phyloP scores from a whole-genome alignment of 2,797 vertebrate genomes.

The Melanotaenia boesemani region DNA sequence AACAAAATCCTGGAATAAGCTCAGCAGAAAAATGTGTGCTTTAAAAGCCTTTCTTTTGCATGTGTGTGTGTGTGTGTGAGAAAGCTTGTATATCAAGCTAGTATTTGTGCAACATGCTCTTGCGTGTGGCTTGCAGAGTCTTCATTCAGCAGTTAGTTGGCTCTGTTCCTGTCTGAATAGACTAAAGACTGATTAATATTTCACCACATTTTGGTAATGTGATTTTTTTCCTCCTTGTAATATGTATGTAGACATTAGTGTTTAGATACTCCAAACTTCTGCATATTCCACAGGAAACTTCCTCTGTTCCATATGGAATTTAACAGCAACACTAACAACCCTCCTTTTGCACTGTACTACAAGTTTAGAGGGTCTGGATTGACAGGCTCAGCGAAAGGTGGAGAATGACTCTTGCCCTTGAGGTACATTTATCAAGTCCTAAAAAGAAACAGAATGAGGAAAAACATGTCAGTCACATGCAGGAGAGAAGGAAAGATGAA shows the following conservation, averaged over 20 bases:
- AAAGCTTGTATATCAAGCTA: not conserved
- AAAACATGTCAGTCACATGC: constrained; percentile 58
- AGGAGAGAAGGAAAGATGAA: constrained; percentile 21
- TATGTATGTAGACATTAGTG: constrained; percentile 15
- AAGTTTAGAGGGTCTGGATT: constrained; percentile 33
- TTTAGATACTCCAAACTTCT: not conserved
- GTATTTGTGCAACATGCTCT: not conserved
- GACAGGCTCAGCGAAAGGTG: constrained; percentile 20
- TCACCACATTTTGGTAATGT: not conserved
- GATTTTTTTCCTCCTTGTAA: not conserved
- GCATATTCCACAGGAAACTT: constrained; percentile 12
- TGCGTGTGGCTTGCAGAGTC: constrained; percentile 3
- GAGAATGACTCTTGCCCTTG: constrained; percentile 53
- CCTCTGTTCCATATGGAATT: constrained; percentile 5
- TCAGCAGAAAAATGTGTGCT: constrained; percentile 9
- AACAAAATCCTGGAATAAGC: constrained; percentile 8
- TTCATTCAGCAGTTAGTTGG: constrained; percentile 12
- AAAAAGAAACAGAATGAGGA: constrained; percentile 42
- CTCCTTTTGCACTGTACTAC: not conserved
- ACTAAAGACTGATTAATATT: not conserved
- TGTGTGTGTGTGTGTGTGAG: too few species aligned
- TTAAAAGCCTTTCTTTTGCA: not conserved
- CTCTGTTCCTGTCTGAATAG: constrained; percentile 26
- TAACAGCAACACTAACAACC: constrained; percentile 27
- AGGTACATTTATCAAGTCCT: constrained; percentile 59